Base-by-base conservation (phyloP, 2,797 vertebrate species). In the Chrosomus eos region DNA sequence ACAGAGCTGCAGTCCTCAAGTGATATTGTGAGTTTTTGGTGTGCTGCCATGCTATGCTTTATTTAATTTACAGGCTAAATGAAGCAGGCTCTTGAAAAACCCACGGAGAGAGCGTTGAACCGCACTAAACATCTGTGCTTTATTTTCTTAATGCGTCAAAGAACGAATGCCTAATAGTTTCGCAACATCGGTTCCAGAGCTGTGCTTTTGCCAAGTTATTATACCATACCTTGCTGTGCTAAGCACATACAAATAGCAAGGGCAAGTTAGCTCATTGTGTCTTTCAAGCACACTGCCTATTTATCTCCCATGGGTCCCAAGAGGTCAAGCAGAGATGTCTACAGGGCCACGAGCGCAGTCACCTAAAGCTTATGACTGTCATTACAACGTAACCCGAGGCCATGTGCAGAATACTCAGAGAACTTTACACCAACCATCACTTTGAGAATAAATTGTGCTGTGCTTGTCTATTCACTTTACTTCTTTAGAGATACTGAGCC, bases 291-390 rank as follows among this genome's bases (percentile, higher is more conserved):
- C 28, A 53, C 68, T 26, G 77, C 71, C 74, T 51, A 55, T 85
- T 81, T 72, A 81, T 80, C 64, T 87, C 84, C 33, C 83, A 80
- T 28, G 23, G 51, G 72, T 70, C 74, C 71, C 23, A 26, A 90
- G 89, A 48, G 74, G 77, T 90, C 92, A 90, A 93, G 92, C 67
- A 11, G 86, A 89, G 60, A 85, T 58, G 87, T 51, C 21, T 82
- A 55, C 89, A 92, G 88, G 86, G 31, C 68, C 28, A 55, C 71
- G 82, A 71, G 53, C 85, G 31, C 21, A 71, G 48, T 86, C 89
- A 83, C 87, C 66, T 88, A 81, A 87, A 40, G 87, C 67, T 26
- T 78, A 77, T 81, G 48, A 53, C 90, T 92, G 93, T 92, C 71
- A 86, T 91, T 91, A 91, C 80, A 90, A 91, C 70, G 77, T 90